These are phyloP conservation scores for Alviniconcha strummeri DNA, from an alignment of 2,888 invertebrate species.

Conservation along the genomic window DNA sequence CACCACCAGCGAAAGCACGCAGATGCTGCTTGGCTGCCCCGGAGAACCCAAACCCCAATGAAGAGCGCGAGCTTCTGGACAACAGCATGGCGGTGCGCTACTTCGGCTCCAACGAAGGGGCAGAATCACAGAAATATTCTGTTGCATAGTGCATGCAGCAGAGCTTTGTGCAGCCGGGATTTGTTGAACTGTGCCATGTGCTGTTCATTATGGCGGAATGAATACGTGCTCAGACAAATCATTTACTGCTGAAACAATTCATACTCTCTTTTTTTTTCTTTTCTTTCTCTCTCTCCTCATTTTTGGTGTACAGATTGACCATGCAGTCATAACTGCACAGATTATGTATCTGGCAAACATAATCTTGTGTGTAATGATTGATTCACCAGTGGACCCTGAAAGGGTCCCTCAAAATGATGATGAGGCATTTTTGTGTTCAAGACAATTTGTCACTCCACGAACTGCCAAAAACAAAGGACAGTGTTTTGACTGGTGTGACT, in stretches of 20 bases:
- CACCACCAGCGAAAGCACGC: conserved; percentile 46
- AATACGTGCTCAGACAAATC: conserved; percentile 18
- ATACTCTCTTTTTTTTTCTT: neutral
- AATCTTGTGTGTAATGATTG: too few relatives aligned
- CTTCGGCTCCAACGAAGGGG: conserved; percentile 36
- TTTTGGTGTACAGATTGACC: neutral
- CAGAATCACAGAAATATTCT: conserved; percentile 28
- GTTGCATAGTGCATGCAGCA: conserved; percentile 33
- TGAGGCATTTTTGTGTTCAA: conserved; percentile 6
- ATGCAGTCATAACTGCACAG: neutral
- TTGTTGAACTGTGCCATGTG: conserved; percentile 20
- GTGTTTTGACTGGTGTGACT: neutral
- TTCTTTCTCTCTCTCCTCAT: neutral
- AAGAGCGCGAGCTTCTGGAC: conserved; percentile 39
- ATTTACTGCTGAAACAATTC: conserved; percentile 8
- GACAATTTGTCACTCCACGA: conserved; percentile 6
- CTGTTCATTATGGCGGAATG: neutral
- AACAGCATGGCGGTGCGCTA: conserved; percentile 36
- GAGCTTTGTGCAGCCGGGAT: neutral
- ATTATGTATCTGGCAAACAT: too few relatives aligned
- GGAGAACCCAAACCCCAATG: conserved; percentile 17
- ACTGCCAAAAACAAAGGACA: conserved; percentile 7
- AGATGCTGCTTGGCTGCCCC: conserved; percentile 44
- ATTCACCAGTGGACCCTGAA: too few relatives aligned
- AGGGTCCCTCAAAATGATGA: too few relatives aligned